Conservation (phyloP, 1,140 invertebrate genomes). For the Hylyphantes graminicola region DNA sequence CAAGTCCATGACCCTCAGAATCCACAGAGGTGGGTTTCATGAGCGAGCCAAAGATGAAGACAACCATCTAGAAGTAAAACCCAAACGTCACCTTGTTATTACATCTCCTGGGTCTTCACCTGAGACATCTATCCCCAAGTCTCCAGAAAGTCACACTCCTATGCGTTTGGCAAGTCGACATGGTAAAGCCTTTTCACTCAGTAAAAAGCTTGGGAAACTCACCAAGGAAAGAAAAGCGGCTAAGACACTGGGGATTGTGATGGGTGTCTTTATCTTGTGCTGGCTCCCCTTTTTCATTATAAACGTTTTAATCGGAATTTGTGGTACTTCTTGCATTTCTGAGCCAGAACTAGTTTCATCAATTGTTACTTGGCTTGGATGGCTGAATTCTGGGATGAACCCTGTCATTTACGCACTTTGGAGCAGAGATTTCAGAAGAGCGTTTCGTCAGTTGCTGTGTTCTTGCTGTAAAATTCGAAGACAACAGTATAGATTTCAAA, state of each 20-base stretch:
- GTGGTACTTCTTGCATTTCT: constrained; percentile 81
- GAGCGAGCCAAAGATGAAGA: constrained; percentile 65
- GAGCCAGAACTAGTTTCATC: constrained; percentile 90
- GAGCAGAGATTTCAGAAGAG: constrained; percentile 92
- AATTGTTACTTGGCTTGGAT: constrained; percentile 94
- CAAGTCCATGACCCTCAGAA: constrained; percentile 84
- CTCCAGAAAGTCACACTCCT: constrained; percentile 21
- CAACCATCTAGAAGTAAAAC: constrained; percentile 64
- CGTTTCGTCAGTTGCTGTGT: constrained; percentile 66
- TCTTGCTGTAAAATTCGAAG: constrained; percentile 46
- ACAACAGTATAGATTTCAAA: constrained; percentile 42
- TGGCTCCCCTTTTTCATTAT: constrained; percentile 97
- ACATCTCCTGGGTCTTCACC: background rate
- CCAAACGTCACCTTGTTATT: constrained; percentile 7
- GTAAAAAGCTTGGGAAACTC: constrained; percentile 87
- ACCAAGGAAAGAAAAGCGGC: constrained; percentile 73
- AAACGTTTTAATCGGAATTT: constrained; percentile 91
- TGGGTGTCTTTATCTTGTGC: constrained; percentile 97
- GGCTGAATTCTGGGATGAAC: constrained; percentile 99
- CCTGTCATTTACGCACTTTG: constrained; percentile 97
- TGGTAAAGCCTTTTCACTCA: constrained; percentile 86
- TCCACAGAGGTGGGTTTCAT: constrained; percentile 87
- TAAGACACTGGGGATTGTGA: constrained; percentile 75
- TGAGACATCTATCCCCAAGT: background rate
- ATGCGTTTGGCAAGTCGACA: constrained; percentile 64